phyloP scores from a whole-genome alignment of 1,140 invertebrate species.

The Micrasema minimum region DNA sequence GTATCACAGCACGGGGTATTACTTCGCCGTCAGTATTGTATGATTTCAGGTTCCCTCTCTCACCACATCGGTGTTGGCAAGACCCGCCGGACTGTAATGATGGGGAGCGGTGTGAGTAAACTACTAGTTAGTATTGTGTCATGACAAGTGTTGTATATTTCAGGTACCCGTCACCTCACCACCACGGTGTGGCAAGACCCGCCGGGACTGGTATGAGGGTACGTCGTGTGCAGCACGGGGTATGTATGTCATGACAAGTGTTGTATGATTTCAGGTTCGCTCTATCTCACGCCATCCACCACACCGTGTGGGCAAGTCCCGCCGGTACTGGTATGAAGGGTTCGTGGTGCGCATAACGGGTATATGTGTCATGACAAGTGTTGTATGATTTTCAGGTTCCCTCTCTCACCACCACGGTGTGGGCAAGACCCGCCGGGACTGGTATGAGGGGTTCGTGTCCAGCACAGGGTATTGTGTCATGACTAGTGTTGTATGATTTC shows the following conservation, averaged over 20 bases:
- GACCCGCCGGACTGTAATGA: conserved; percentile 77
- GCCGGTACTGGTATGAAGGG: conserved; percentile 68
- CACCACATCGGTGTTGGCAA: conserved; percentile 83
- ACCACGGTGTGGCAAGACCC: conserved; percentile 78
- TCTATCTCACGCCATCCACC: conserved; percentile 82
- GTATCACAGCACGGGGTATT: too few relatives aligned
- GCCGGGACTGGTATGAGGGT: too few relatives aligned
- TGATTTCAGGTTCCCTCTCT: conserved; percentile 72
- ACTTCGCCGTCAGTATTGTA: conserved; percentile 69
- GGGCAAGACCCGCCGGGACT: conserved; percentile 75
- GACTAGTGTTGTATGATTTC: conserved; percentile 55
- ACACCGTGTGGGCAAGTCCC: conserved; percentile 79
- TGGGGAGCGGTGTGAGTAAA: conserved; percentile 73
- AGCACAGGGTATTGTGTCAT: conserved; percentile 68
- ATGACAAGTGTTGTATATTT: too few relatives aligned
- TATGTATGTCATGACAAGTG: too few relatives aligned
- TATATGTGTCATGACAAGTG: too few relatives aligned
- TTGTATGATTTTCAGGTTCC: too few relatives aligned
- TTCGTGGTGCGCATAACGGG: too few relatives aligned
- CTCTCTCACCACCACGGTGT: conserved; percentile 82
- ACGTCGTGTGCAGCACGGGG: conserved; percentile 68
- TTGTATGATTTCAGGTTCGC: conserved; percentile 67
- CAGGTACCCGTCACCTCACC: conserved; percentile 78
- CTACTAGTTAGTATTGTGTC: too few relatives aligned
- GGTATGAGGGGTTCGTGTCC: conserved; percentile 68